These are phyloP conservation scores for Hycleus phaleratus DNA, from an alignment of 1,140 invertebrate genomes.

Conservation along the genomic window DNA sequence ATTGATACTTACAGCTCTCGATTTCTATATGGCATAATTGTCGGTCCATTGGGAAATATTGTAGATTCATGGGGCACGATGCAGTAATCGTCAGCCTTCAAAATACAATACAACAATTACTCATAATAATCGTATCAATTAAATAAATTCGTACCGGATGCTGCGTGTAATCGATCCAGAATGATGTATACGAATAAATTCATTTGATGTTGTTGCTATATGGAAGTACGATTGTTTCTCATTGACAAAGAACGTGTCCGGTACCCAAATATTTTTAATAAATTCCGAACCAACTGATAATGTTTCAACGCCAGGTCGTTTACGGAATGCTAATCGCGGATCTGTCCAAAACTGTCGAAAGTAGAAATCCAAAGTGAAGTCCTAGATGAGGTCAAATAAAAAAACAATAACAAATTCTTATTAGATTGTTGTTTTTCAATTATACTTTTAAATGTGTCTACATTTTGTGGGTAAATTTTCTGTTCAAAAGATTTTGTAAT, in stretches of 20 bases:
- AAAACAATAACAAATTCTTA: background rate
- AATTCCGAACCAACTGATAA: conserved; percentile 88
- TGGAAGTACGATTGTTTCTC: conserved; percentile 98
- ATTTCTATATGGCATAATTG: conserved; percentile 96
- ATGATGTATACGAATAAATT: conserved; percentile 92
- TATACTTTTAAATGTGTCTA: too few species aligned
- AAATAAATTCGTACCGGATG: conserved; percentile 71
- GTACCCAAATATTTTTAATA: conserved; percentile 97
- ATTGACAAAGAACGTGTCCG: conserved; percentile 97
- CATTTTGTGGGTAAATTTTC: too few species aligned
- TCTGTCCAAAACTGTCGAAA: conserved; percentile 98
- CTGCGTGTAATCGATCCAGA: conserved; percentile 90
- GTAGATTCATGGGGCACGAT: conserved; percentile 95
- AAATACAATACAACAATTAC: conserved; percentile 35
- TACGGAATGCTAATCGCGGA: conserved; percentile 83
- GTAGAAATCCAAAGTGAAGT: conserved; percentile 98
- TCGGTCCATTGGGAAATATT: conserved; percentile 96
- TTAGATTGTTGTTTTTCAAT: background rate
- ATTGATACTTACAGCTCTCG: conserved; percentile 88
- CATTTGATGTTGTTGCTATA: conserved; percentile 93
- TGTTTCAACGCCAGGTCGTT: conserved; percentile 77
- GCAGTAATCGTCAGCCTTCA: conserved; percentile 91
- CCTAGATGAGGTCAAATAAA: conserved; percentile 49
- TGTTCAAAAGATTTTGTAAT: too few species aligned
- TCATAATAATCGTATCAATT: background rate